phyloP scores from a whole-genome alignment of 92 coral and sea anemone genomes.

The Epizoanthus stellaris region DNA sequence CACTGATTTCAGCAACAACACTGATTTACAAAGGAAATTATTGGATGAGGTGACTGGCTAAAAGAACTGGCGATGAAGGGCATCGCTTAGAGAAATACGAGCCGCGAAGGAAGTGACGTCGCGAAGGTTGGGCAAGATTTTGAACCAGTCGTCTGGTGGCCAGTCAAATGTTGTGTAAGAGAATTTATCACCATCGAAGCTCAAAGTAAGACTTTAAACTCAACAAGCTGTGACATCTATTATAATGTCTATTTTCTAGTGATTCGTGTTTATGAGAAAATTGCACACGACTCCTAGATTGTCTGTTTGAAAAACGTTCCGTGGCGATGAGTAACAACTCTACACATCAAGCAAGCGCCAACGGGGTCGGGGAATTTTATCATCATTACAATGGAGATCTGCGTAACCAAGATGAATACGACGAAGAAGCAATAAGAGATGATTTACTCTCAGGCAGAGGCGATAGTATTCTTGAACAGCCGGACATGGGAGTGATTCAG shows the following conservation, averaged over 20 bases:
- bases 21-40: neutral
- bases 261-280: slow-evolving; percentile 18
- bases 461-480: slow-evolving; percentile 73
- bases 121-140: slow-evolving; percentile 50
- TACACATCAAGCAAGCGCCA: slow-evolving; percentile 25
- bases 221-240: neutral
- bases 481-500: slow-evolving; percentile 92
- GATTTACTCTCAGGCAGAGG: slow-evolving; percentile 67
- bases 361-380: slow-evolving; percentile 35
- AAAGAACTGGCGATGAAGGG: slow-evolving; percentile 18
- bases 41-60: neutral
- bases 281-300: neutral
- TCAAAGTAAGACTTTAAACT: neutral
- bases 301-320: slow-evolving; percentile 42
- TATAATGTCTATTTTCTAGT: neutral
- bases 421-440: slow-evolving; percentile 32
- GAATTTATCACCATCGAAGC: slow-evolving; percentile 1
- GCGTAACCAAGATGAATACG: slow-evolving; percentile 41
- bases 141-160: slow-evolving; percentile 43
- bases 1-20: neutral
- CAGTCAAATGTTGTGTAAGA: slow-evolving; percentile 23
- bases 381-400: slow-evolving; percentile 29
- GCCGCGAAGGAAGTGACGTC: slow-evolving; percentile 75
- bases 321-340: slow-evolving; percentile 35
- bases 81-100: slow-evolving; percentile 49